A percentile compares a stretch with the other conserved stretches of the same genome.
phyloP scores from a whole-genome alignment of 2,797 vertebrate species.

The Intellagama lesueurii region DNA sequence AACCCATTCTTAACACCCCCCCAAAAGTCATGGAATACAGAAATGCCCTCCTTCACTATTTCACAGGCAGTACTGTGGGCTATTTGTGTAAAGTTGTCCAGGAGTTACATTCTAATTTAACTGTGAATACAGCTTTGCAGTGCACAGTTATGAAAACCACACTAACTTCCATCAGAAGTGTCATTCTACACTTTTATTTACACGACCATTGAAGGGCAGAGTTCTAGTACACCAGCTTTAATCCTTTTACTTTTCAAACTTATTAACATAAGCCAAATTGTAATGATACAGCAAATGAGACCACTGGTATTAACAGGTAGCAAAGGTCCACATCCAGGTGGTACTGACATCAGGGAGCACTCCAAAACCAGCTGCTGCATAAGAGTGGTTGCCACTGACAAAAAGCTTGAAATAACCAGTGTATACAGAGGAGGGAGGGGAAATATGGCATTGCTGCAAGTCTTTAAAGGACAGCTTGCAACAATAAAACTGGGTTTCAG shows the following conservation, averaged over 20 bases:
- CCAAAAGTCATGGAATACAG: slow-evolving; percentile 83
- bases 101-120: slow-evolving; percentile 84
- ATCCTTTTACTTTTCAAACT: slow-evolving; percentile 86
- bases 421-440: slow-evolving; percentile 85
- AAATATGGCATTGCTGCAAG: slow-evolving; percentile 91
- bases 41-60: slow-evolving; percentile 83
- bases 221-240: slow-evolving; percentile 92
- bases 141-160: slow-evolving; percentile 86
- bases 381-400: slow-evolving; percentile 89
- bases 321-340: slow-evolving; percentile 87
- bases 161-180: slow-evolving; percentile 85
- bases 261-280: slow-evolving; percentile 90
- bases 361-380: slow-evolving; percentile 90
- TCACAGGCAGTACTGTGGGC: slow-evolving; percentile 83
- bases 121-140: slow-evolving; percentile 82
- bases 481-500: slow-evolving; percentile 82
- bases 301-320: slow-evolving; percentile 91
- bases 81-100: slow-evolving; percentile 83
- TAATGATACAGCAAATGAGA: slow-evolving; percentile 92
- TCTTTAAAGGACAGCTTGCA: slow-evolving; percentile 86
- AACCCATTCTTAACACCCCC: slow-evolving; percentile 86
- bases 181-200: slow-evolving; percentile 89
- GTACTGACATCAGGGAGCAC: slow-evolving; percentile 88
- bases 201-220: slow-evolving; percentile 85
- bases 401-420: slow-evolving; percentile 89